Conservation (phyloP, 2,797 vertebrate species). For the Lates japonicus region DNA sequence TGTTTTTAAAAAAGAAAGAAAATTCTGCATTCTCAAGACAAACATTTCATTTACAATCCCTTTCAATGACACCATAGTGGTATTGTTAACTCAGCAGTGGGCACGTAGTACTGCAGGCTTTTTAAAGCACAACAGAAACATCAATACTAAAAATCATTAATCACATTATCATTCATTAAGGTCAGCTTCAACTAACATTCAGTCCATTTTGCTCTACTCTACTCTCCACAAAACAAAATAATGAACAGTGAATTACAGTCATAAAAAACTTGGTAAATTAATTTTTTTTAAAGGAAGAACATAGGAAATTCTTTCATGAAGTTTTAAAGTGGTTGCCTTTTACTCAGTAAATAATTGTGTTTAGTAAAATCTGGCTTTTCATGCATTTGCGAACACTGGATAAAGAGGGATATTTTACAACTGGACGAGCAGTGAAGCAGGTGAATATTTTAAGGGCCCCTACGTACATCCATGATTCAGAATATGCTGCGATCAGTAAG, state of each 20-base stretch:
- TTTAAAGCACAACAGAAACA: conserved; percentile 64
- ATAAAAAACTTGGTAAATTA: conserved; percentile 63
- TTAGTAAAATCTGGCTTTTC: conserved; percentile 39
- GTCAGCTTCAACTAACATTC: conserved; percentile 77
- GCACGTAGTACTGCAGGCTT: conserved; percentile 51
- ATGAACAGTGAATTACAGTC: conserved; percentile 60
- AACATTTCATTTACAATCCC: conserved; percentile 78
- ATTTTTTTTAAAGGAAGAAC: conserved; percentile 46
- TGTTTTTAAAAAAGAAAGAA: conserved; percentile 66
- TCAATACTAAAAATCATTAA: conserved; percentile 68
- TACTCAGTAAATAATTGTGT: conserved; percentile 28
- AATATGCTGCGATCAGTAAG: conserved; percentile 40
- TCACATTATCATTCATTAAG: conserved; percentile 75
- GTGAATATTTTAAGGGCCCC: conserved; percentile 38
- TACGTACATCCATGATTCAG: conserved; percentile 45
- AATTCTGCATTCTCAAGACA: conserved; percentile 64
- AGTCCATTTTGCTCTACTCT: conserved; percentile 62
- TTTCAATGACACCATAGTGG: conserved; percentile 78
- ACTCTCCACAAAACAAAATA: conserved; percentile 61
- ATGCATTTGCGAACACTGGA: conserved; percentile 62
- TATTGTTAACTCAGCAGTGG: conserved; percentile 59
- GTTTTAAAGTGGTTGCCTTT: conserved; percentile 46
- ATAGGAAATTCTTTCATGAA: conserved; percentile 53
- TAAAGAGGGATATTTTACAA: conserved; percentile 64
- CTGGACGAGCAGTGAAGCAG: conserved; percentile 49